Evolutionary conservation across 2,888 invertebrate species (phyloP), one percentile per base, ranked within the genome.

Genomic region (Athalia circularis): DNA sequence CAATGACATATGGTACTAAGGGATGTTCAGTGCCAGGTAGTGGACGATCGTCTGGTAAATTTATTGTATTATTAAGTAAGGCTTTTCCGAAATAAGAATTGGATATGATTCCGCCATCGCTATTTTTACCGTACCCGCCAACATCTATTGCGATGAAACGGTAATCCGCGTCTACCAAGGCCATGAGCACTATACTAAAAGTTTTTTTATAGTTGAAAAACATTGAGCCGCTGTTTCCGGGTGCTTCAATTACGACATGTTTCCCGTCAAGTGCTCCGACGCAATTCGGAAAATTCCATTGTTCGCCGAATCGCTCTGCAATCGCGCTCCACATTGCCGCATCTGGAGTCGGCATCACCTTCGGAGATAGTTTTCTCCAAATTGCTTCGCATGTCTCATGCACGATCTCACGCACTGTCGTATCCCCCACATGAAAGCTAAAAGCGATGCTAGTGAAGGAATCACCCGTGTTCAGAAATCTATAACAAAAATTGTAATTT

Each of bases 1-100:
- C 77, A 29, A 80, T 76, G 4, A 80, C 79, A 11, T 68, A 15
- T 52, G 68, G 67, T 11, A 67, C 8, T 67, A 29, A 29, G 29
- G 68, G 52, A 6, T 50, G 7, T 7, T 67, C 11, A 8, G 3
- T 67, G 13, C 52, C 67, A 52, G 67, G 67, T 9, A 52, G 52
- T 48, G 50, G 50, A 8, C 52, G n/a, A 15, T 67, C 67, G 5
- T 29, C 8, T 4, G 65, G 65, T 7, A 65, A 43, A 45, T 65
- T 65, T 9, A 65, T 29, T 29, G 29, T 29, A 29, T 29, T 29
- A 29, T 29, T 29, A 29, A 2, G 29, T 29, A 29, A 29, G 29
- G 29, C 29, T 29, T 29, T 29, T 29, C 29, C 29, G 2, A 29
- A 29, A 29, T 29, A 29, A 29, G 11, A 57, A 57, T 57, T 57